Evolutionary conservation across 1,140 invertebrate genomes (phyloP).

Genomic region (Venturia canescens): DNA sequence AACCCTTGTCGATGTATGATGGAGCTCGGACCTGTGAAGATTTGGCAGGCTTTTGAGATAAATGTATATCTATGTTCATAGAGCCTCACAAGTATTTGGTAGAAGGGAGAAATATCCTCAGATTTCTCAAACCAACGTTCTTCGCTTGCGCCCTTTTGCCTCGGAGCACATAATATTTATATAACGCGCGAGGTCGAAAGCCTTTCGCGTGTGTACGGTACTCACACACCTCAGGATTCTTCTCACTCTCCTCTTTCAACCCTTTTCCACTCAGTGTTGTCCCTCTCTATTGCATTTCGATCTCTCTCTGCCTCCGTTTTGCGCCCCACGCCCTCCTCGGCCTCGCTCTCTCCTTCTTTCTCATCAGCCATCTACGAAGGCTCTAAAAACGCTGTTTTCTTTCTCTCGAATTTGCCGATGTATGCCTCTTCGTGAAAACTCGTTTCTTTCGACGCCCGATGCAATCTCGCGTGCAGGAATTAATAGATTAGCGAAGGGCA

Average conservation of each 20-base stretch:
- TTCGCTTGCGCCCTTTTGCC: neutral
- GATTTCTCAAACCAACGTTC: neutral
- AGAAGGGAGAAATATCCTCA: neutral
- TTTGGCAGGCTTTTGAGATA: neutral
- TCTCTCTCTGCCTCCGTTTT: neutral
- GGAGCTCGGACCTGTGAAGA: no score
- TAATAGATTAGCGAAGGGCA: constrained; percentile 75
- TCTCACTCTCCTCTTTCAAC: constrained; percentile 22
- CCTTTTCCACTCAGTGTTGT: neutral
- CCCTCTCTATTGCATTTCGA: constrained; percentile 13
- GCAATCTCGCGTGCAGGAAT: constrained; percentile 71
- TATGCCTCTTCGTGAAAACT: constrained; percentile 63
- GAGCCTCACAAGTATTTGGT: neutral
- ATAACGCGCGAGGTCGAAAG: constrained; percentile 55
- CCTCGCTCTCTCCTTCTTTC: neutral
- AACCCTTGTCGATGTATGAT: no score
- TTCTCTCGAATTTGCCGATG: constrained; percentile 1
- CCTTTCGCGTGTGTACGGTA: constrained; percentile 52
- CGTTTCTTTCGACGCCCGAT: constrained; percentile 69
- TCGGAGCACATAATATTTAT: neutral
- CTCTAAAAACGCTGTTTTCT: neutral
- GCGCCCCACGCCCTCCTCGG: neutral
- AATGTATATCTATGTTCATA: no score
- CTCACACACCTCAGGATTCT: constrained; percentile 31
- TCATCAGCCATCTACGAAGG: neutral